phyloP scores from a whole-genome alignment of 2,797 vertebrate genomes.

The Melanotaenia nigrans region DNA sequence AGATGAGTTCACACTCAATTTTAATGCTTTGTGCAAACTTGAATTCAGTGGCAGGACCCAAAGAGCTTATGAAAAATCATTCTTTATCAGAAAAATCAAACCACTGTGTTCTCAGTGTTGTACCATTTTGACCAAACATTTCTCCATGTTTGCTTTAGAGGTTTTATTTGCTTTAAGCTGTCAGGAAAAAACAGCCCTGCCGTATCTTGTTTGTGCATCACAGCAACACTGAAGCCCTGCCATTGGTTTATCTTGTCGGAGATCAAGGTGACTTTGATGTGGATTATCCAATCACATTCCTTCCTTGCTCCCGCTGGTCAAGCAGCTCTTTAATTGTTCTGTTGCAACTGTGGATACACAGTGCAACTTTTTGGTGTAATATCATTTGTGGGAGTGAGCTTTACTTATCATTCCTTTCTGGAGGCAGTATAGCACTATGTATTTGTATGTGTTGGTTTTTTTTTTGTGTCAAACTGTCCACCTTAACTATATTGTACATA shows the following conservation, averaged over 20 bases:
- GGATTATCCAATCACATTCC: slow-evolving; percentile 77
- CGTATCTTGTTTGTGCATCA: slow-evolving; percentile 62
- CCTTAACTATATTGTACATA: slow-evolving; percentile 78
- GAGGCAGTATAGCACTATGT: slow-evolving; percentile 70
- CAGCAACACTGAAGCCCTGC: slow-evolving; percentile 63
- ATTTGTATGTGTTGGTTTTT: slow-evolving; percentile 71
- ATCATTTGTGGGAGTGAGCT: slow-evolving; percentile 74
- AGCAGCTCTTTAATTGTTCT: slow-evolving; percentile 65
- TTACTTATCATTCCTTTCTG: slow-evolving; percentile 79
- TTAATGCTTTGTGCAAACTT: slow-evolving; percentile 46
- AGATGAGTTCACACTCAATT: slow-evolving; percentile 41
- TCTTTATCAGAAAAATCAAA: slow-evolving; percentile 50
- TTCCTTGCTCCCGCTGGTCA: slow-evolving; percentile 60
- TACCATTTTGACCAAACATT: slow-evolving; percentile 62
- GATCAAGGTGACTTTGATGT: slow-evolving; percentile 81
- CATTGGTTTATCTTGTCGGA: slow-evolving; percentile 68
- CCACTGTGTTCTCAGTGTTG: slow-evolving; percentile 36
- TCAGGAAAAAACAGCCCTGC: slow-evolving; percentile 38
- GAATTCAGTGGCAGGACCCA: slow-evolving; percentile 65
- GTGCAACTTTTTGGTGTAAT: slow-evolving; percentile 68
- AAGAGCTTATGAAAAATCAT: slow-evolving; percentile 60
- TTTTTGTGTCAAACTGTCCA: slow-evolving; percentile 77
- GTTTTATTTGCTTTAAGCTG: slow-evolving; percentile 74
- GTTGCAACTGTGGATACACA: slow-evolving; percentile 62
- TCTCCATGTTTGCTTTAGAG: slow-evolving; percentile 60